A percentile compares a stretch with the other conserved stretches of the same genome.
phyloP scores from a whole-genome alignment of 2,888 invertebrate species.

The Tetropium fuscum region DNA sequence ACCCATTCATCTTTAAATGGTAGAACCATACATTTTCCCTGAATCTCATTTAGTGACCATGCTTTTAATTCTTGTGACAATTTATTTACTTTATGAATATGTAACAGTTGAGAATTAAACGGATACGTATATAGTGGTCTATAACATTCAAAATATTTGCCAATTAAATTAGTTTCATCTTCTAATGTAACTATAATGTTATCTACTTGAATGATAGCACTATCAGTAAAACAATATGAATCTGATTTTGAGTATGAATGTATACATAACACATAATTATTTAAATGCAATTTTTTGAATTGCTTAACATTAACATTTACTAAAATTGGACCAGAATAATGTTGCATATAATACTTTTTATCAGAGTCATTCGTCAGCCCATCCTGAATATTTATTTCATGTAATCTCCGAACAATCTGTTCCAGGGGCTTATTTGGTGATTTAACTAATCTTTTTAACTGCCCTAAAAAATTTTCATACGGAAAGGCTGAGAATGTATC shows the following conservation, averaged over 20 bases:
- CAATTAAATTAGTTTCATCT: neutral
- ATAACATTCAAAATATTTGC: neutral
- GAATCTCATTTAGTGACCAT: no score
- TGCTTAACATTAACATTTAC: neutral
- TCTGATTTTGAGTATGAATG: neutral
- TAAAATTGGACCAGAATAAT: neutral
- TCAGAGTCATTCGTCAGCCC: no score
- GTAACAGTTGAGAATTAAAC: neutral
- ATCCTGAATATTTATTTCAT: no score
- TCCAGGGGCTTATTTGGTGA: constrained; percentile 24
- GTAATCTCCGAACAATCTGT: neutral
- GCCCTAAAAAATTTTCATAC: constrained; percentile 31
- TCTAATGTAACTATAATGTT: constrained; percentile 1
- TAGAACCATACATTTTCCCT: no score
- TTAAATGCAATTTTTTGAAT: neutral
- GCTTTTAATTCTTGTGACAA: neutral
- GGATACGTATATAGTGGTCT: neutral
- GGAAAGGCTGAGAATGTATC: constrained; percentile 31
- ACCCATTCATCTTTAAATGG: no score
- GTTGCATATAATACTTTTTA: neutral
- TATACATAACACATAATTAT: neutral
- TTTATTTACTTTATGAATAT: neutral
- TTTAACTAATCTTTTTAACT: constrained; percentile 20
- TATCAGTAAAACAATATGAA: neutral
- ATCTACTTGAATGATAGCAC: neutral